These are phyloP conservation scores for Macrostomum lignano DNA, from an alignment of 1,140 invertebrate species.

Conservation along the genomic window DNA sequence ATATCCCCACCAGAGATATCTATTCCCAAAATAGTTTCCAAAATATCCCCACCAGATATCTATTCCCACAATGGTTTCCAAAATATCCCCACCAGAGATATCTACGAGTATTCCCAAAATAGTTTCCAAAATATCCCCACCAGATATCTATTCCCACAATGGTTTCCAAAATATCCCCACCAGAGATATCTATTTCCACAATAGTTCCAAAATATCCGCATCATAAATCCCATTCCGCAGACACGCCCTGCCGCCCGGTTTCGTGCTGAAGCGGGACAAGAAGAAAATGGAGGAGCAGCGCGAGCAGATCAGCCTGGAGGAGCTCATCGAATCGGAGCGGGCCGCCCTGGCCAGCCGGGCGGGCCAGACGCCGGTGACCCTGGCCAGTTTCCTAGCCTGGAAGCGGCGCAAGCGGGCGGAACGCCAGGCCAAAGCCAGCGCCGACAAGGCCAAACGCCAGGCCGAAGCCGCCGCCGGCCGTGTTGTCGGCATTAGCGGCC, in stretches of 20 bases:
- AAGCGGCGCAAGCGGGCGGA: slow-evolving; percentile 47
- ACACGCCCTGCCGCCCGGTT: slow-evolving; percentile 68
- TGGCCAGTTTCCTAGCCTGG: slow-evolving; percentile 86
- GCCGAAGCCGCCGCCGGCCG: not conserved
- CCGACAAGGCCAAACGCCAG: slow-evolving; percentile 1
- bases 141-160: too few relatives aligned
- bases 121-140: too few relatives aligned
- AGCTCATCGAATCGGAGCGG: slow-evolving; percentile 35
- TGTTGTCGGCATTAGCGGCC: slow-evolving; percentile 43
- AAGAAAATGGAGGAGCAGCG: slow-evolving; percentile 30
- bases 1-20: too few relatives aligned
- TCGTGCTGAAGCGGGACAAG: slow-evolving; percentile 55
- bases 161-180: too few relatives aligned
- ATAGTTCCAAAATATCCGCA: too few relatives aligned
- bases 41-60: too few relatives aligned
- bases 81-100: too few relatives aligned
- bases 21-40: too few relatives aligned
- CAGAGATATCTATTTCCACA: too few relatives aligned
- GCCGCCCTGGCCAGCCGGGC: slow-evolving; percentile 48
- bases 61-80: too few relatives aligned
- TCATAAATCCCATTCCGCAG: too few relatives aligned
- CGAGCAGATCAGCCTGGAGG: slow-evolving; percentile 28
- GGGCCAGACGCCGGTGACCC: slow-evolving; percentile 69
- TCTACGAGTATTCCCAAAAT: too few relatives aligned
- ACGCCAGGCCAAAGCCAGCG: not conserved